Evolutionary conservation across 2,888 invertebrate genomes (phyloP).

Genomic region (Chrysolina americana): DNA sequence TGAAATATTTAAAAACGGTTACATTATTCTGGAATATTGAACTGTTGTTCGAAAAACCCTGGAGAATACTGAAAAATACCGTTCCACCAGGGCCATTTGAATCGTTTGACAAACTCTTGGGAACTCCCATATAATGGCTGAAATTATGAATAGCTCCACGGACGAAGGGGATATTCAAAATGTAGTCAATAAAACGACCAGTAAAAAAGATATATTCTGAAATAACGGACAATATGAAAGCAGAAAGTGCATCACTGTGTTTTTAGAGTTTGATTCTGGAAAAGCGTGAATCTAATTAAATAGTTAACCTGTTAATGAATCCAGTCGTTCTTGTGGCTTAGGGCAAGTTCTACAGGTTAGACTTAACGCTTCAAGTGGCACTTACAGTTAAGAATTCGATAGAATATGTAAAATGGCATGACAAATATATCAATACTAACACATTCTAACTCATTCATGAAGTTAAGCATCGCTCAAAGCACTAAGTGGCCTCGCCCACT

Average conservation of each 20-base stretch:
- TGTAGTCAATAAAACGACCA: background rate
- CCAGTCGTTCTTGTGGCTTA: too few species aligned
- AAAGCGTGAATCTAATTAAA: background rate
- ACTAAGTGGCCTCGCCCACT: too few species aligned
- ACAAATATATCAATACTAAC: too few species aligned
- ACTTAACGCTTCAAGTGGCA: too few species aligned
- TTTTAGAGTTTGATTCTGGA: background rate
- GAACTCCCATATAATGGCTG: conserved; percentile 3
- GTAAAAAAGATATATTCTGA: background rate
- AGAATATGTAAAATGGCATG: too few species aligned
- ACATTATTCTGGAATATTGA: background rate
- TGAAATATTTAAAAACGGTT: background rate
- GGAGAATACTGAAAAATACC: background rate
- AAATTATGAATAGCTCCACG: conserved; percentile 15
- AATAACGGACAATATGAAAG: background rate
- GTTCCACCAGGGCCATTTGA: conserved; percentile 5
- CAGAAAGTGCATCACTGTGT: background rate
- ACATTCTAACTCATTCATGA: too few species aligned
- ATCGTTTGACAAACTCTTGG: conserved; percentile 27
- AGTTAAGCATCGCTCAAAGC: too few species aligned
- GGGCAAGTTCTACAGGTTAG: too few species aligned
- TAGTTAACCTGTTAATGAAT: too few species aligned
- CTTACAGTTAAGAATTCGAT: too few species aligned
- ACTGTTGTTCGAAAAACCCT: background rate
- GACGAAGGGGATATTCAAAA: conserved; percentile 2